These are phyloP conservation scores for Ptychobarbus kaznakovi DNA, from an alignment of 2,797 vertebrate genomes.

Conservation along the genomic window DNA sequence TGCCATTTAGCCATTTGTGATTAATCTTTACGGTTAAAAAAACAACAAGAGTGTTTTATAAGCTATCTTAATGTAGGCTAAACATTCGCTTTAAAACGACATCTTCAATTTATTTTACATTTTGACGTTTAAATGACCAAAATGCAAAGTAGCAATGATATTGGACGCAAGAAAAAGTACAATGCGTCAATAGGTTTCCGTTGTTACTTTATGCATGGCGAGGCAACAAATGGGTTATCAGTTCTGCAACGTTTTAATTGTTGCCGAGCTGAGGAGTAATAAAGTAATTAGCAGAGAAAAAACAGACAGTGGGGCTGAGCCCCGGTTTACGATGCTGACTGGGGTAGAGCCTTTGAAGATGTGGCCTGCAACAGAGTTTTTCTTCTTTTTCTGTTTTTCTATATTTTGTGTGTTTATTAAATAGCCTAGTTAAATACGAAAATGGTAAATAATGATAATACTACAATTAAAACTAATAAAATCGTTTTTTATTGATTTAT, in stretches of 20 bases:
- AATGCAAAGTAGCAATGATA: not conserved
- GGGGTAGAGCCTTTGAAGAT: slow-evolving; percentile 86
- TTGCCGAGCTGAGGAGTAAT: slow-evolving; percentile 89
- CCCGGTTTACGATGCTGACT: slow-evolving; percentile 85
- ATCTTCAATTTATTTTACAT: not conserved
- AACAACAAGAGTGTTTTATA: not conserved
- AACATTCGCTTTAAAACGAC: not conserved
- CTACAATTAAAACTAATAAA: not conserved
- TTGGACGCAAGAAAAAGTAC: not conserved
- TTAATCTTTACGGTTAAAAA: not conserved
- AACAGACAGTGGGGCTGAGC: slow-evolving; percentile 88
- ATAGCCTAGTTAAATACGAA: too few species aligned
- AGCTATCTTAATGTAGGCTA: not conserved
- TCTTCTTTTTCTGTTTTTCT: not conserved
- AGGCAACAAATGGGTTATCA: slow-evolving; percentile 86
- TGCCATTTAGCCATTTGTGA: not conserved
- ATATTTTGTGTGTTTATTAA: slow-evolving; percentile 34
- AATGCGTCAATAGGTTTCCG: slow-evolving; percentile 38
- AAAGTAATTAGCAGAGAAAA: slow-evolving; percentile 93
- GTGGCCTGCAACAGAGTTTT: slow-evolving; percentile 71
- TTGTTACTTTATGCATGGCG: slow-evolving; percentile 25
- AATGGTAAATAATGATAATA: not conserved
- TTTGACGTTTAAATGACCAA: not conserved
- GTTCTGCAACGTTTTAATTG: slow-evolving; percentile 86
- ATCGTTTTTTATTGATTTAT: not conserved